These are phyloP conservation scores for Thera britannica DNA, from an alignment of 2,888 invertebrate genomes.

Conservation along the genomic window DNA sequence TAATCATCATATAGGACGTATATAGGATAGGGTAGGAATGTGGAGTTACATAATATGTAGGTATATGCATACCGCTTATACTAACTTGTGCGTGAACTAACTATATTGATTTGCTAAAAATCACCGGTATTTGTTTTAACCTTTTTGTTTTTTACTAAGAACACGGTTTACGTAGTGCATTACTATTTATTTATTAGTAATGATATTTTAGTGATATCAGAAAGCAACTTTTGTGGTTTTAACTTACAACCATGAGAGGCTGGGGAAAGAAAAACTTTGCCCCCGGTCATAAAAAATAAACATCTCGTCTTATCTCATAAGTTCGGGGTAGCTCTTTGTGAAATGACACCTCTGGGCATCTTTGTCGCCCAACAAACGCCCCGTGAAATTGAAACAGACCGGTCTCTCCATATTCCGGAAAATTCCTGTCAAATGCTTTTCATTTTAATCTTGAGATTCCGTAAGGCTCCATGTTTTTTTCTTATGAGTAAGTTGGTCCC, in stretches of 20 bases:
- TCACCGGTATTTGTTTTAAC: no score
- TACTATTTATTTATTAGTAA: no score
- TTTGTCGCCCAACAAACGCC: conserved; percentile 79
- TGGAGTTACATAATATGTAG: no score
- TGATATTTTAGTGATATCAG: neutral
- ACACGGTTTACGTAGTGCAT: no score
- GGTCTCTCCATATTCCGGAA: conserved; percentile 68
- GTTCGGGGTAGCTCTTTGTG: conserved; percentile 68
- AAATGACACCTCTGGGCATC: conserved; percentile 81
- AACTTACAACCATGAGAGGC: conserved; percentile 36
- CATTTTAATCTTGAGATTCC: conserved; percentile 61
- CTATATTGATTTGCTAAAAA: no score
- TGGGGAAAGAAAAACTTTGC: conserved; percentile 54
- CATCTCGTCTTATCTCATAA: conserved; percentile 67
- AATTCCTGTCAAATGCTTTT: conserved; percentile 61
- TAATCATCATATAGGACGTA: no score
- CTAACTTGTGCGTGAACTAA: no score
- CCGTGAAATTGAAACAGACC: conserved; percentile 83
- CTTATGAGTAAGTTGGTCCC: no score
- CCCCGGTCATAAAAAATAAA: conserved; percentile 66
- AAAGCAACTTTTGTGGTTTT: conserved; percentile 9
- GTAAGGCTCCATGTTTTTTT: conserved; percentile 37
- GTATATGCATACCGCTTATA: no score
- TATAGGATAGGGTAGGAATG: no score
- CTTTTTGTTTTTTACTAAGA: no score